A percentile compares a stretch with the other conserved stretches of the same genome.
phyloP scores from a whole-genome alignment of 2,113 vertebrate genomes.

The Cottus gobio region DNA sequence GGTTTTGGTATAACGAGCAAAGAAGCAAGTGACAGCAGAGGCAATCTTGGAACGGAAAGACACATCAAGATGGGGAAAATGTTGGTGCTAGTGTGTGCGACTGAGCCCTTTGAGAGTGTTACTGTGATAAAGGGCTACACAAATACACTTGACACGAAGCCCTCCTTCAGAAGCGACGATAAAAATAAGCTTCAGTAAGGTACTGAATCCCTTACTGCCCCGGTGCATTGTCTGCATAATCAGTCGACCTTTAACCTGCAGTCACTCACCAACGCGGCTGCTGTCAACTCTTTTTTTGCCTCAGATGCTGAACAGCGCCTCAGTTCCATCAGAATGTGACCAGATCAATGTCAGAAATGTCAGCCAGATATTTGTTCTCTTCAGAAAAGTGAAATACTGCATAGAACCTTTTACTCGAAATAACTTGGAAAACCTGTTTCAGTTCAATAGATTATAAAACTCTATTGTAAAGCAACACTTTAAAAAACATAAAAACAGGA shows the following conservation, averaged over 20 bases:
- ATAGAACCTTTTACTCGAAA: slow-evolving; percentile 13
- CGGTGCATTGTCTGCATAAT: slow-evolving; percentile 11
- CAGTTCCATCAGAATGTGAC: slow-evolving; percentile 15
- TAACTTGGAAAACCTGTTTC: slow-evolving; percentile 53
- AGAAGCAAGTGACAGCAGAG: slow-evolving; percentile 15
- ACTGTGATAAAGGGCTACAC: slow-evolving; percentile 16
- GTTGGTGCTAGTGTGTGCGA: neutral
- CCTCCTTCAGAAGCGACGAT: slow-evolving; percentile 17
- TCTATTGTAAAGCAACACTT: slow-evolving; percentile 44
- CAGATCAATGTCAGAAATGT: slow-evolving; percentile 16
- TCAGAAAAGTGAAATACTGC: slow-evolving; percentile 9
- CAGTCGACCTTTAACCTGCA: slow-evolving; percentile 26
- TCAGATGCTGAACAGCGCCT: neutral
- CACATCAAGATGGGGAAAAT: neutral
- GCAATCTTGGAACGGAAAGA: slow-evolving; percentile 17
- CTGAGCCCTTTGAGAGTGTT: slow-evolving; percentile 25
- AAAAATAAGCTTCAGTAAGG: slow-evolving; percentile 17
- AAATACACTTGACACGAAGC: slow-evolving; percentile 19
- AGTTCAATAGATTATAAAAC: slow-evolving; percentile 54
- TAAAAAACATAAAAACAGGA: slow-evolving; percentile 61
- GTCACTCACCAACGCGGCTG: slow-evolving; percentile 10
- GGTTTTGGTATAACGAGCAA: slow-evolving; percentile 24
- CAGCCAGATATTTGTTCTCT: neutral
- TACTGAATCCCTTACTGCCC: slow-evolving; percentile 2
- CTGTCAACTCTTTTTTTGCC: slow-evolving; percentile 4